These are phyloP conservation scores for Ibycter americanus DNA, from an alignment of 2,797 vertebrate genomes.

Conservation along the genomic window DNA sequence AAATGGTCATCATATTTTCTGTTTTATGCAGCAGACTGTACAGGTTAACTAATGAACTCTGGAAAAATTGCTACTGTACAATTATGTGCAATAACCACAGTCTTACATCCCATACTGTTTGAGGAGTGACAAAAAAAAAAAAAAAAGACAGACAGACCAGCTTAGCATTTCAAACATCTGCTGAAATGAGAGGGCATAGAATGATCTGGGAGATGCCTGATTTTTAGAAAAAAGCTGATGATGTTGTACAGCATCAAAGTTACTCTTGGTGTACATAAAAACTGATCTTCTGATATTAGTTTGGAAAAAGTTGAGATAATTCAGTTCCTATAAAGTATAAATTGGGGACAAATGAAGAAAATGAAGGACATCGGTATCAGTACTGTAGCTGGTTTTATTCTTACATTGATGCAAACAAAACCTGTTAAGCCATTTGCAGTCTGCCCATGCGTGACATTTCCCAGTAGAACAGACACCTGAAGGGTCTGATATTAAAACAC, in stretches of 20 bases:
- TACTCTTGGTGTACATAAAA: not conserved
- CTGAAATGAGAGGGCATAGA: not conserved
- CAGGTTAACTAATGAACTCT: not conserved
- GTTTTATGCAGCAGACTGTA: not conserved
- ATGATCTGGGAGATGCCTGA: not conserved
- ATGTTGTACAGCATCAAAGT: not conserved
- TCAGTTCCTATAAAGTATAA: not conserved
- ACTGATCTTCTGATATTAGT: not conserved
- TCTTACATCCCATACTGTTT: not conserved
- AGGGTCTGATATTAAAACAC: not conserved
- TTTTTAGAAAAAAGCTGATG: not conserved
- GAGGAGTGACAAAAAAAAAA: not conserved
- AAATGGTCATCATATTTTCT: not conserved
- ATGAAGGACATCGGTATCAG: not conserved
- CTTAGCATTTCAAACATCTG: slow-evolving; percentile 2
- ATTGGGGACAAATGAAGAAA: not conserved
- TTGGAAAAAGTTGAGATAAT: not conserved
- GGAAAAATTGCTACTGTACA: not conserved
- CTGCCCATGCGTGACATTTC: not conserved
- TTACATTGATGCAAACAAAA: not conserved
- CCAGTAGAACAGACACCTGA: not conserved
- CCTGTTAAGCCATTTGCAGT: not conserved
- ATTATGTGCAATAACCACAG: not conserved
- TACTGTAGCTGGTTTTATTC: not conserved
- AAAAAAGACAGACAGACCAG: not conserved